Base-by-base conservation (phyloP, 1,140 invertebrate species). In the Littorina saxatilis region DNA sequence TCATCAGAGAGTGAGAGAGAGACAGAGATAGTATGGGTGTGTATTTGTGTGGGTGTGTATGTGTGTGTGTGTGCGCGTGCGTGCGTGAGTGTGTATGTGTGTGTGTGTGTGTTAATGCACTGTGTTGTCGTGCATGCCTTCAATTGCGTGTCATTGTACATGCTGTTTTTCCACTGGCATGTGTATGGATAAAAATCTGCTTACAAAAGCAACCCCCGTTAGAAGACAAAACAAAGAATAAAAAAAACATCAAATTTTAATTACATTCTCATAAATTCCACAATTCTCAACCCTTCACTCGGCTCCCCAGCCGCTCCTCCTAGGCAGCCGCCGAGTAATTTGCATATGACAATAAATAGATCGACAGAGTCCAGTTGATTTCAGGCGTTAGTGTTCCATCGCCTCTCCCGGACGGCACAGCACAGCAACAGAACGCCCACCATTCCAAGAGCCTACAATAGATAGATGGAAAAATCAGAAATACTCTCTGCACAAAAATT, bases 341-440 rank as follows among this genome's bases (percentile, higher is more conserved):
- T 47, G 17, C 43, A 47, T 47, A 47, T 17, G 17, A 47, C 43
- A 47, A 47, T 47, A 47, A 47, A 47, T 47, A 47, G 43, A 47
- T 17, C 43, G 7, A 47, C 7, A 17, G 7, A 47, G 43, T 47
- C 43, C 43, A 17, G 17, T 17, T 5, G 5, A 9, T 47, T 2
- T 78, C 58, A 78, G 27, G 55, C 76, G 47, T 66, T 66, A 0
- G 39, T 37, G 37, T 4, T 66, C 39, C 76, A 40, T 3, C 37
- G 40, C 27, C 58, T 52, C 55, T 78, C 76, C 39, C 39, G 32
- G 32, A 63, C 55, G n/a, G 76, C 76, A 43, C 55, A 78, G 55
- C 76, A 78, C 55, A 78, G 76, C 76, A 78, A 29, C 58, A 78
- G 37, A 13, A 58, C 39, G n/a, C 11, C 55, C 3, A 63, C 9